Percentiles rank a stretch among this genome's conserved stretches.
phyloP scores from a whole-genome alignment of 2,113 vertebrate genomes.

The Eolophus roseicapilla region DNA sequence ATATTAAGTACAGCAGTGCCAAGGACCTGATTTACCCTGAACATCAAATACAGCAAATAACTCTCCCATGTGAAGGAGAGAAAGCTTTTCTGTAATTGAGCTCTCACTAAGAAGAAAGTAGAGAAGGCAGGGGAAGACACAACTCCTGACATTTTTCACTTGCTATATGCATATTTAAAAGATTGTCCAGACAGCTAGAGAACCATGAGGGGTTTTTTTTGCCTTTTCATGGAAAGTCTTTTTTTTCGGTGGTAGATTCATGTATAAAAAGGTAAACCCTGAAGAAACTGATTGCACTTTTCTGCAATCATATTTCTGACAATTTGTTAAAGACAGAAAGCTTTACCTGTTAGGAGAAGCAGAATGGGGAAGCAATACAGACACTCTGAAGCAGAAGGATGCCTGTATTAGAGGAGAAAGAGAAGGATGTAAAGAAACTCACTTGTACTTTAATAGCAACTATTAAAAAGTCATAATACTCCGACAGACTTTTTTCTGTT shows the following conservation, averaged over 20 bases:
- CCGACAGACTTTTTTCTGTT: background rate
- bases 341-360: background rate
- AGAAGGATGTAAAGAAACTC: background rate
- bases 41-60: background rate
- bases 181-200: background rate
- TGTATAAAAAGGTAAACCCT: background rate
- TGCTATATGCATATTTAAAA: background rate
- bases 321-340: background rate
- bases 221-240: background rate
- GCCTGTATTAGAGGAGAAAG: background rate
- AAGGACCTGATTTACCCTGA: slow-evolving; percentile 1
- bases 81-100: background rate
- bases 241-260: background rate
- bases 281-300: background rate
- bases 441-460: background rate
- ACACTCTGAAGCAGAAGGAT: background rate
- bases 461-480: background rate
- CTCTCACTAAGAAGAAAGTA: background rate
- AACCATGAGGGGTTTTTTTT: background rate
- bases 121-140: background rate
- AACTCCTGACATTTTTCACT: background rate
- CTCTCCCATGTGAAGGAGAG: background rate
- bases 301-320: background rate
- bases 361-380: background rate
- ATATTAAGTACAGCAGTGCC: background rate